Conservation (phyloP, 2,113 vertebrate genomes). For the Apistogramma diplotaenia region DNA sequence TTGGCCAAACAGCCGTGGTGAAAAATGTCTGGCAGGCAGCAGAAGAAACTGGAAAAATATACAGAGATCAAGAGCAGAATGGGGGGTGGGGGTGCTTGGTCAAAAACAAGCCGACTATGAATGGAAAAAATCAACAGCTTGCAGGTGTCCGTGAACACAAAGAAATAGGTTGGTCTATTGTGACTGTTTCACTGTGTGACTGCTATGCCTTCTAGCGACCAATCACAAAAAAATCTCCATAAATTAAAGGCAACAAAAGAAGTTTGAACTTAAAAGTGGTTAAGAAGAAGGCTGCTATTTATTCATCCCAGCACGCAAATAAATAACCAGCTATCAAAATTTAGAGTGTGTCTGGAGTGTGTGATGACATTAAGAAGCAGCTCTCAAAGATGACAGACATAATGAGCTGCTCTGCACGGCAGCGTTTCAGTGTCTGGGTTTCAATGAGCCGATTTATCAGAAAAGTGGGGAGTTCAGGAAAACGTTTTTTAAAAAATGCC, state of each 20-base stretch:
- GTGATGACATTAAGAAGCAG: not conserved
- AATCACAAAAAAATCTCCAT: not conserved
- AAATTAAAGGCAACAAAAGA: not conserved
- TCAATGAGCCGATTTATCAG: not conserved
- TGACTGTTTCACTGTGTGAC: not conserved
- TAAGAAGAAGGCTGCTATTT: too few relatives aligned
- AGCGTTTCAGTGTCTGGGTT: not conserved
- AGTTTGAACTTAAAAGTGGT: too few relatives aligned
- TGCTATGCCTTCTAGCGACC: not conserved
- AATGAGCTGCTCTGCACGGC: not conserved
- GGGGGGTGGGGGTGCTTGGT: not conserved
- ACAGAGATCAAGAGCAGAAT: not conserved
- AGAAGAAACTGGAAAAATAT: not conserved
- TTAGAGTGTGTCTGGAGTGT: too few relatives aligned
- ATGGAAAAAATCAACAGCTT: not conserved
- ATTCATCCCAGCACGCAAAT: too few relatives aligned
- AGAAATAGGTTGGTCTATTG: not conserved
- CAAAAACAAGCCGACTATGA: not conserved
- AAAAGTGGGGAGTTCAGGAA: not conserved
- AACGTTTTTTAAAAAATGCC: not conserved
- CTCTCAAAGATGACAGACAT: not conserved
- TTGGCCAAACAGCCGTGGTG: not conserved
- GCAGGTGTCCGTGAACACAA: not conserved
- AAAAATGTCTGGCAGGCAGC: not conserved
- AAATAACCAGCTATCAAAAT: not conserved